A percentile compares a stretch with the other conserved stretches of the same genome.
Evolutionary conservation across 2,113 vertebrate genomes (phyloP).

Genomic region (Furnarius figulus): DNA sequence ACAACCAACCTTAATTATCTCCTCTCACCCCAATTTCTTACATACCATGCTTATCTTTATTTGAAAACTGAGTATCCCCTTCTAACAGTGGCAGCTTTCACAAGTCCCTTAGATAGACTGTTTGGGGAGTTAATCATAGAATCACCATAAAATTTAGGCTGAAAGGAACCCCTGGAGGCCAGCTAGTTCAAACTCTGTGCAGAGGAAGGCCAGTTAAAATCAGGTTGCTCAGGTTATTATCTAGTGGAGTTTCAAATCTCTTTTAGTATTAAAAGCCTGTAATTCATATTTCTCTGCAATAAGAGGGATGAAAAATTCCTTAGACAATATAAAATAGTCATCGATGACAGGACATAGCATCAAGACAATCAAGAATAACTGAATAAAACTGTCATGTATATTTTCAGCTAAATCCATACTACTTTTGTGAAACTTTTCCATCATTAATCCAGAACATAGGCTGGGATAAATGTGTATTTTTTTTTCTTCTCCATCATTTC

Average conservation of each 20-base stretch:
- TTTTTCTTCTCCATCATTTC: background rate
- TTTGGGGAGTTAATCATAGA: background rate
- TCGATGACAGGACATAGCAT: background rate
- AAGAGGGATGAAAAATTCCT: background rate
- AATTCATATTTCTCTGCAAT: background rate
- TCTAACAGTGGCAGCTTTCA: background rate
- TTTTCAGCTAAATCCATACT: background rate
- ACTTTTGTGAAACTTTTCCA: conserved; percentile 21
- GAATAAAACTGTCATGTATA: background rate
- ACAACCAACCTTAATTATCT: background rate
- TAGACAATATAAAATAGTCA: background rate
- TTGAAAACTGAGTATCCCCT: background rate
- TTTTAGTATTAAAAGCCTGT: background rate
- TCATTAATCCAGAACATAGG: conserved; percentile 19
- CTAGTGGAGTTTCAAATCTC: background rate
- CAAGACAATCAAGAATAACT: background rate
- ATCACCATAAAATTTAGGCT: background rate
- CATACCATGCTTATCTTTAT: background rate
- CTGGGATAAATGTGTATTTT: background rate
- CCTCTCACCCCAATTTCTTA: background rate
- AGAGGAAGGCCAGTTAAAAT: background rate
- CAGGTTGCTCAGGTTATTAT: background rate
- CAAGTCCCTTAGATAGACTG: background rate
- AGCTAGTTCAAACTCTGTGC: background rate
- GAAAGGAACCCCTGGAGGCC: background rate